These are phyloP conservation scores for Adelognathus sp. DNA, from an alignment of 2,888 invertebrate species.

Conservation along the genomic window DNA sequence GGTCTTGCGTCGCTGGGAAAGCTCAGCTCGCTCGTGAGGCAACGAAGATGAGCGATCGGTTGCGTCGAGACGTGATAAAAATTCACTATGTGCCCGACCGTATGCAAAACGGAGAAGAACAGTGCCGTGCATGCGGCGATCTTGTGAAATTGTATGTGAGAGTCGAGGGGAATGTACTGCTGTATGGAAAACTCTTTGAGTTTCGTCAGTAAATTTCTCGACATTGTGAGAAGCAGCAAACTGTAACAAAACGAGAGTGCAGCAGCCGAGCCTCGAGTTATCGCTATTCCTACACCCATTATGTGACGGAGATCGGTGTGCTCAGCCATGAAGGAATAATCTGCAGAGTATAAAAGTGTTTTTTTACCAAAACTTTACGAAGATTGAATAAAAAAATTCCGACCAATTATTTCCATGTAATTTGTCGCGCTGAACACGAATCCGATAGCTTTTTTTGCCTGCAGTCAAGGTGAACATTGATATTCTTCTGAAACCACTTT, in stretches of 20 bases:
- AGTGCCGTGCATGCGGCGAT: slow-evolving; percentile 97
- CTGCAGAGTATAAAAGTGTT: too few species aligned
- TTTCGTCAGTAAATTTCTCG: slow-evolving; percentile 94
- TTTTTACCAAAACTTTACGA: too few species aligned
- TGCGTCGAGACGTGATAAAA: slow-evolving; percentile 99
- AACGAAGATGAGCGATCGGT: slow-evolving; percentile 94
- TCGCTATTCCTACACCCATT: slow-evolving; percentile 98
- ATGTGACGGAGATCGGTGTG: slow-evolving; percentile 97
- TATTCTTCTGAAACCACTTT: too few species aligned
- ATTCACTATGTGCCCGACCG: slow-evolving; percentile 97
- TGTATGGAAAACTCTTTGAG: slow-evolving; percentile 96
- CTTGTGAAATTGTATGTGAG: slow-evolving; percentile 98
- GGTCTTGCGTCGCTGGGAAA: slow-evolving; percentile 97
- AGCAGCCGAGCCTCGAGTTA: slow-evolving; percentile 96
- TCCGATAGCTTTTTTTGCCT: too few species aligned
- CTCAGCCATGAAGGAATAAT: slow-evolving; percentile 98
- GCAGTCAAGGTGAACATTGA: too few species aligned
- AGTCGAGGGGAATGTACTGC: slow-evolving; percentile 96
- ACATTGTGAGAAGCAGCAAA: slow-evolving; percentile 95
- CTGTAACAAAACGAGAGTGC: slow-evolving; percentile 97
- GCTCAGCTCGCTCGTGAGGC: slow-evolving; percentile 95
- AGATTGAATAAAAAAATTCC: too few species aligned
- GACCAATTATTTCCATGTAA: too few species aligned
- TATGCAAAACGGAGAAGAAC: slow-evolving; percentile 95
- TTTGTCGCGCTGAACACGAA: too few species aligned